phyloP scores from a whole-genome alignment of 2,888 invertebrate species.

The Kryphioiulus occultus region DNA sequence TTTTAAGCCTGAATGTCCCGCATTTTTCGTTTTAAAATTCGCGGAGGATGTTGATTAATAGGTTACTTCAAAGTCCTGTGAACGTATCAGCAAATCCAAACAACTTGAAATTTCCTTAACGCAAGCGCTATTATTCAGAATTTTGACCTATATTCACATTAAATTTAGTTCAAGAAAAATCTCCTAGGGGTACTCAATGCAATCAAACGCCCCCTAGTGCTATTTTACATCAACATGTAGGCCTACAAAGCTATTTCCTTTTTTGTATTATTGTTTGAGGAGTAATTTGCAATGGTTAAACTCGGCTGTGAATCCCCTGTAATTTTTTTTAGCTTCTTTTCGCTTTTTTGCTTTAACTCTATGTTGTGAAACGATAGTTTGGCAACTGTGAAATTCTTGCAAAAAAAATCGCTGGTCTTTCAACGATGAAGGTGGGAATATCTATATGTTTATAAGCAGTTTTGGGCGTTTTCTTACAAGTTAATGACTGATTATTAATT shows the following conservation, averaged over 20 bases:
- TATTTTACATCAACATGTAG: not conserved
- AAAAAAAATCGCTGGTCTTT: not conserved
- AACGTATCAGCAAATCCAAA: not conserved
- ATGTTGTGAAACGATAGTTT: not conserved
- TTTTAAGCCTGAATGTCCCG: not conserved
- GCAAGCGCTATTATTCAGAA: not conserved
- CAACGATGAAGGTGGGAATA: not conserved
- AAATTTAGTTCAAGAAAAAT: not conserved
- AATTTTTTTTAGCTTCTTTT: too few species aligned
- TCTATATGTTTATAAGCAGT: not conserved
- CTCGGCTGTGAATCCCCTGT: not conserved
- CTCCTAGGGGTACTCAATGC: not conserved
- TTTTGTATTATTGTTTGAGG: not conserved
- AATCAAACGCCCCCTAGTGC: not conserved
- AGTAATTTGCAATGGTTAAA: not conserved
- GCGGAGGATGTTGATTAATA: not conserved
- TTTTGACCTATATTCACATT: not conserved
- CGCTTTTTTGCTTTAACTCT: too few species aligned
- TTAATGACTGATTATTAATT: not conserved
- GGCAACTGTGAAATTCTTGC: not conserved
- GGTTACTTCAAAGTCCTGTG: not conserved
- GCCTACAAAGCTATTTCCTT: not conserved
- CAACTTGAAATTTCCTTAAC: conserved; percentile 19
- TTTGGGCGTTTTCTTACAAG: not conserved
- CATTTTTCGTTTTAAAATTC: not conserved